Percentiles rank a stretch among this genome's conserved stretches.
These are phyloP conservation scores for Sarcophilus harrisii DNA, from an alignment of 2,797 vertebrate genomes.

Conservation along the genomic window DNA sequence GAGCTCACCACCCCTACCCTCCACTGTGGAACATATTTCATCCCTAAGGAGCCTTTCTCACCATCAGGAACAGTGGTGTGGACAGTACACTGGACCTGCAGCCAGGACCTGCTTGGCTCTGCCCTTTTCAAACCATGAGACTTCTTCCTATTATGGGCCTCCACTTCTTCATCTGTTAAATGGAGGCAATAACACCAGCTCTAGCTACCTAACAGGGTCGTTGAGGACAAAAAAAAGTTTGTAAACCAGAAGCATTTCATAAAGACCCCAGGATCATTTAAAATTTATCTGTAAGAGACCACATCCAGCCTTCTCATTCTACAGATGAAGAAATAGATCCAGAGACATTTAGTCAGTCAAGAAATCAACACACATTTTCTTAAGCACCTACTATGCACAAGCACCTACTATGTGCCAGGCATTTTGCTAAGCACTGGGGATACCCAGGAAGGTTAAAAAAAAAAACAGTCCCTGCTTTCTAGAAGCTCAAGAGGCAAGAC, in stretches of 20 bases:
- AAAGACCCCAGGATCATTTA: neutral
- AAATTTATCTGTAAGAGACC: neutral
- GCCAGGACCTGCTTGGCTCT: neutral
- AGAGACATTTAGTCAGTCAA: neutral
- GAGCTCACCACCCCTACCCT: neutral
- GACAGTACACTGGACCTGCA: neutral
- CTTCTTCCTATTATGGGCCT: neutral
- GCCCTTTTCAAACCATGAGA: neutral
- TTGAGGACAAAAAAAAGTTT: neutral
- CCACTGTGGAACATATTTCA: neutral
- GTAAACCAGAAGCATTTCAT: neutral
- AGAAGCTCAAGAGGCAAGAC: neutral
- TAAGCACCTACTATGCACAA: neutral
- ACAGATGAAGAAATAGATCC: too few relatives aligned
- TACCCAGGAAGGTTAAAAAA: neutral
- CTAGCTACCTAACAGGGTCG: neutral
- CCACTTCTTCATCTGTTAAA: neutral
- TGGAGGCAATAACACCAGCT: neutral
- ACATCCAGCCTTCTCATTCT: neutral
- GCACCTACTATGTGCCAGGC: neutral
- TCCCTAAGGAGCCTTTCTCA: neutral
- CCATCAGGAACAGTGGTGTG: neutral
- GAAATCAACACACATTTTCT: neutral
- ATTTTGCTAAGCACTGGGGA: neutral
- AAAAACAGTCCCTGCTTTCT: neutral